Conservation (phyloP, 1,140 invertebrate species). For the Arion vulgaris region DNA sequence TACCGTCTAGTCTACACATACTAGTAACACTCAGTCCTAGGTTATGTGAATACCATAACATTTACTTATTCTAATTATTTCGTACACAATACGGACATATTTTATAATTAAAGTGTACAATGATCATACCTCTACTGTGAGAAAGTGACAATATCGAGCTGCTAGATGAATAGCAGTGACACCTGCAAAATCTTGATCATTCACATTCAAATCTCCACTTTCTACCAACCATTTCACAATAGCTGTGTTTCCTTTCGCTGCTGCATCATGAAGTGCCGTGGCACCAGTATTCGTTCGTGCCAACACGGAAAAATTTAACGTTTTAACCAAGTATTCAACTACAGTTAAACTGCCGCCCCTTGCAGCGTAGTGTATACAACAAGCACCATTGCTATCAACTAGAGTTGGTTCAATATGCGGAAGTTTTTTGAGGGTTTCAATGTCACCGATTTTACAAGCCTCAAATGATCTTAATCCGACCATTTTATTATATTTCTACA, state of each 20-base stretch:
- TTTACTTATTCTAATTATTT: too few relatives aligned
- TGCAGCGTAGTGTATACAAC: slow-evolving; percentile 73
- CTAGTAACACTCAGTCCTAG: too few relatives aligned
- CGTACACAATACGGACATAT: too few relatives aligned
- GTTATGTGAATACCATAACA: too few relatives aligned
- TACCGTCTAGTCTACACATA: too few relatives aligned
- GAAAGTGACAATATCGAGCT: slow-evolving; percentile 75
- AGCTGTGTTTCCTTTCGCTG: slow-evolving; percentile 70
- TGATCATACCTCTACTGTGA: slow-evolving; percentile 71
- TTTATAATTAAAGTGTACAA: too few relatives aligned
- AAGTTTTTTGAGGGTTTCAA: slow-evolving; percentile 6
- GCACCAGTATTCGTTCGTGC: slow-evolving; percentile 68
- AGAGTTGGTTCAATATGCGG: slow-evolving; percentile 42
- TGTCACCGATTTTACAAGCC: slow-evolving; percentile 34
- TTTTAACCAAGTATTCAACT: slow-evolving; percentile 65
- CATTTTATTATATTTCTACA: slow-evolving; percentile 9
- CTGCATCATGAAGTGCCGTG: slow-evolving; percentile 73
- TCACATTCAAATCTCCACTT: slow-evolving; percentile 62
- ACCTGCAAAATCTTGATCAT: slow-evolving; percentile 72
- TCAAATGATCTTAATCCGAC: slow-evolving; percentile 1
- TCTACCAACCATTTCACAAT: slow-evolving; percentile 72
- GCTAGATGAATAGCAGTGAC: slow-evolving; percentile 72
- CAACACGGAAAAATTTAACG: slow-evolving; percentile 56
- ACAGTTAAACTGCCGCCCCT: slow-evolving; percentile 68
- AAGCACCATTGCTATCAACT: slow-evolving; percentile 68